These are phyloP conservation scores for Rana temporaria DNA, from an alignment of 2,113 vertebrate genomes.

Conservation along the genomic window DNA sequence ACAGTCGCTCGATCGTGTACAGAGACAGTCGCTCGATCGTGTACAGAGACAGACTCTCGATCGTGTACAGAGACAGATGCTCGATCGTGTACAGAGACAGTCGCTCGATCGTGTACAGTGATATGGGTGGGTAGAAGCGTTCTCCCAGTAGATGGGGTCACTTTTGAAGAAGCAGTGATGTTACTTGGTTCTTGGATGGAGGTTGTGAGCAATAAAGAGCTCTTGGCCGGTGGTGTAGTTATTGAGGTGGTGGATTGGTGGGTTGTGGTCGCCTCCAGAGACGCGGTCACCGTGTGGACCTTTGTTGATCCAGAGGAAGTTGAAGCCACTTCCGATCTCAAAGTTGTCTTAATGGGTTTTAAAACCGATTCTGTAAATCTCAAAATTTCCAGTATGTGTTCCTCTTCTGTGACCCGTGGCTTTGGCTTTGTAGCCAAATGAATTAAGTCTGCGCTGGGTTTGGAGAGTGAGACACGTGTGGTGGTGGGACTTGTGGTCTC, in stretches of 20 bases:
- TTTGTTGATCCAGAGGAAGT: not conserved
- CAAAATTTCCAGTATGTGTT: constrained; percentile 44
- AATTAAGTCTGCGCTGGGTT: constrained; percentile 31
- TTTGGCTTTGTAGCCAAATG: constrained; percentile 17
- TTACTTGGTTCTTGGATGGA: constrained; percentile 42
- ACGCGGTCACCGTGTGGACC: not conserved
- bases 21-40: too few species aligned
- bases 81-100: too few species aligned
- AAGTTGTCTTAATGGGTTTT: constrained; percentile 37
- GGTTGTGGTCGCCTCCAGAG: not conserved
- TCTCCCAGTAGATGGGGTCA: constrained; percentile 7
- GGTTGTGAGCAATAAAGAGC: constrained; percentile 21
- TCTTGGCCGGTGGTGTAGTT: constrained; percentile 53
- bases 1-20: too few species aligned
- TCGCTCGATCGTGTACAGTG: too few species aligned
- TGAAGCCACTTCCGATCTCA: constrained; percentile 38
- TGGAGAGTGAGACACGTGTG: constrained; percentile 31
- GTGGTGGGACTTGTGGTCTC: not conserved
- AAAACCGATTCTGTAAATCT: constrained; percentile 10
- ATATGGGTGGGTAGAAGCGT: constrained; percentile 4
- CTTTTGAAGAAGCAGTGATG: constrained; percentile 27
- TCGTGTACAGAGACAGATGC: too few species aligned
- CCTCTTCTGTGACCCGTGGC: not conserved
- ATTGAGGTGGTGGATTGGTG: constrained; percentile 1
- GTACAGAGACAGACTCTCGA: too few species aligned